Percentiles rank a stretch among this genome's conserved stretches.
phyloP scores from a whole-genome alignment of 2,113 vertebrate genomes.

The Perognathus longimembris region DNA sequence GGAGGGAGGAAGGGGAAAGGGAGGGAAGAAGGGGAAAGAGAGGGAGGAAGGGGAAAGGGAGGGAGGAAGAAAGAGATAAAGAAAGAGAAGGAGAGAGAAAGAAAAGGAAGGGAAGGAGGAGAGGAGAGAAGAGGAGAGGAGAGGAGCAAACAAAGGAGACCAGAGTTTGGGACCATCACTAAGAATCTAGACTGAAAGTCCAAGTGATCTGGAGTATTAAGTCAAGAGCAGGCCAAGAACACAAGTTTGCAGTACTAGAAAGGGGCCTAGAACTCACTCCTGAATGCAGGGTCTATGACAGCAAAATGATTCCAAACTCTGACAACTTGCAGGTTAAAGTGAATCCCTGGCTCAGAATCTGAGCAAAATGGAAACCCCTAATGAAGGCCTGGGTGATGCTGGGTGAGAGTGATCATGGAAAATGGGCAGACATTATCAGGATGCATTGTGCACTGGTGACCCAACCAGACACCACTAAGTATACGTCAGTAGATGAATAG shows the following conservation, averaged over 20 bases:
- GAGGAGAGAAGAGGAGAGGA: too few species aligned
- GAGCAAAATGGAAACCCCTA: background rate
- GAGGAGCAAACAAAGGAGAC: background rate
- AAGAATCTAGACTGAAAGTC: background rate
- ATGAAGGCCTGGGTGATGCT: background rate
- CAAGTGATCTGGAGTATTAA: background rate
- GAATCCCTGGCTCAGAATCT: background rate
- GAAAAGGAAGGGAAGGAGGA: too few species aligned
- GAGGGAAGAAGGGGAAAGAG: too few species aligned
- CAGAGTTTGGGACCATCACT: background rate
- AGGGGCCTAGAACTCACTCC: background rate
- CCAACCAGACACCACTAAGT: background rate
- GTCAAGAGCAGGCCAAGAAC: background rate
- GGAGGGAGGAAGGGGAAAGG: too few species aligned
- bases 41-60: too few species aligned
- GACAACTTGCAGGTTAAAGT: background rate
- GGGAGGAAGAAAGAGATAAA: too few species aligned
- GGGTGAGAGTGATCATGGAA: background rate
- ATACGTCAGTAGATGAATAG: background rate
- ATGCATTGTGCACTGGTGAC: background rate
- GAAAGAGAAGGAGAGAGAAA: too few species aligned
- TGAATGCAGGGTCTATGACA: background rate
- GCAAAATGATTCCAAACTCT: background rate
- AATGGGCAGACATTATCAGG: background rate
- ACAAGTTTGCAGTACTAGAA: background rate